These are phyloP conservation scores for Phoebastria nigripes DNA, from an alignment of 2,797 vertebrate species.

Conservation along the genomic window DNA sequence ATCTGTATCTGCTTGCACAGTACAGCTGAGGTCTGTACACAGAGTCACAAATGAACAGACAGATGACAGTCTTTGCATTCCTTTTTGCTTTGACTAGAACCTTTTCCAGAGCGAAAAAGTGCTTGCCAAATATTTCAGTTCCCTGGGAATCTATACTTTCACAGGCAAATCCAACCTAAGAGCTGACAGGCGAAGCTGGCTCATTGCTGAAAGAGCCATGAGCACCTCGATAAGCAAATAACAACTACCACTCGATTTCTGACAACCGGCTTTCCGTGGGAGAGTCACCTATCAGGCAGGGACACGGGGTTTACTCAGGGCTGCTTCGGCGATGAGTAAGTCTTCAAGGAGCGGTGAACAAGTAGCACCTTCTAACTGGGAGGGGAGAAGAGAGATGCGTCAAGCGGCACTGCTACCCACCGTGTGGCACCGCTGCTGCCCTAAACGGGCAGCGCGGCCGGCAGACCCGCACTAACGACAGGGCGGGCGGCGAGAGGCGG, in stretches of 20 bases:
- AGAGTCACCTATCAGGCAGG: not conserved
- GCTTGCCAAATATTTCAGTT: not conserved
- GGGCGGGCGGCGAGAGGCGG: too few species aligned
- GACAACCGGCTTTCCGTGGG: not conserved
- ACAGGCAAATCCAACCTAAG: not conserved
- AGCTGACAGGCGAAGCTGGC: not conserved
- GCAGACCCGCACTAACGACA: too few species aligned
- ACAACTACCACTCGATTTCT: accelerated
- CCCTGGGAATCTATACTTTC: not conserved
- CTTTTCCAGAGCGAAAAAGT: not conserved
- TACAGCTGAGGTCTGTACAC: not conserved
- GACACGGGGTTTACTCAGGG: not conserved
- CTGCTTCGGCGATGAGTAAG: not conserved
- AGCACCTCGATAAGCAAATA: not conserved
- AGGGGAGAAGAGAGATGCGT: too few species aligned
- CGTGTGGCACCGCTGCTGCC: not conserved
- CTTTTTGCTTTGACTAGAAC: not conserved
- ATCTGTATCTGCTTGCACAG: not conserved
- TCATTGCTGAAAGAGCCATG: not conserved
- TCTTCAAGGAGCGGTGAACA: accelerated
- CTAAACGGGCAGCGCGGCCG: not conserved
- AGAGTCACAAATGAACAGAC: not conserved
- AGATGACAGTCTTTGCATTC: not conserved
- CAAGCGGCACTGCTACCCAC: not conserved
- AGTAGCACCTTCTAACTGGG: not conserved